phyloP scores from a whole-genome alignment of 2,113 vertebrate species.

The Jaculus jaculus region DNA sequence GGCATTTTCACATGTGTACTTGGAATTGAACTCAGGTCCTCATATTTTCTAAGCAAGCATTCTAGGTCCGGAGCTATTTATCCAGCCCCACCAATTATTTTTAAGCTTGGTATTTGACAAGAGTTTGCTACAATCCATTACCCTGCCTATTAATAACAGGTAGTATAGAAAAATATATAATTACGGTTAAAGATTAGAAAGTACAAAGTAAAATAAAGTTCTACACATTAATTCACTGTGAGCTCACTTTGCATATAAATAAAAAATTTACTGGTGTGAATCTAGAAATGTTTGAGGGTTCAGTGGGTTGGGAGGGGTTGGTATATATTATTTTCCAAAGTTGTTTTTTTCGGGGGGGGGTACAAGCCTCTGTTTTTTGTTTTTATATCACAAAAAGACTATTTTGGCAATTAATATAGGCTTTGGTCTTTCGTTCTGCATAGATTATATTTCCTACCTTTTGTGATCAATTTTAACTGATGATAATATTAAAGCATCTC shows the following conservation, averaged over 20 bases:
- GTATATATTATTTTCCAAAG: not conserved
- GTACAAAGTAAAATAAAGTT: not conserved
- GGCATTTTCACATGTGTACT: too few relatives aligned
- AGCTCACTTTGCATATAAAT: not conserved
- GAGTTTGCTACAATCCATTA: not conserved
- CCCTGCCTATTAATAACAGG: not conserved
- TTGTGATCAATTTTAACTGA: slow-evolving; percentile 11
- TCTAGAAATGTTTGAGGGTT: not conserved
- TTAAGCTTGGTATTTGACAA: not conserved
- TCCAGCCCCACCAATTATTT: not conserved
- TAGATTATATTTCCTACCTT: not conserved
- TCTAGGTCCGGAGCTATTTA: too few relatives aligned
- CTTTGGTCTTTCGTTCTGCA: not conserved
- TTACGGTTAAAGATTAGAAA: slow-evolving; percentile 14
- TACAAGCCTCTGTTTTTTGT: not conserved
- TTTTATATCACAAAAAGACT: not conserved
- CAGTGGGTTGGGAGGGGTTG: not conserved
- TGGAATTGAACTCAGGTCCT: too few relatives aligned
- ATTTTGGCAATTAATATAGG: not conserved
- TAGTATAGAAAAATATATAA: not conserved
- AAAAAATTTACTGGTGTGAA: not conserved
- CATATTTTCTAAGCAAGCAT: too few relatives aligned
- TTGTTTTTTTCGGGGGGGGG: slow-evolving; percentile 3
- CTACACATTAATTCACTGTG: not conserved
- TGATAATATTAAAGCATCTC: not conserved